phyloP scores from a whole-genome alignment of 2,888 invertebrate genomes.

The Cybosia mesomella region DNA sequence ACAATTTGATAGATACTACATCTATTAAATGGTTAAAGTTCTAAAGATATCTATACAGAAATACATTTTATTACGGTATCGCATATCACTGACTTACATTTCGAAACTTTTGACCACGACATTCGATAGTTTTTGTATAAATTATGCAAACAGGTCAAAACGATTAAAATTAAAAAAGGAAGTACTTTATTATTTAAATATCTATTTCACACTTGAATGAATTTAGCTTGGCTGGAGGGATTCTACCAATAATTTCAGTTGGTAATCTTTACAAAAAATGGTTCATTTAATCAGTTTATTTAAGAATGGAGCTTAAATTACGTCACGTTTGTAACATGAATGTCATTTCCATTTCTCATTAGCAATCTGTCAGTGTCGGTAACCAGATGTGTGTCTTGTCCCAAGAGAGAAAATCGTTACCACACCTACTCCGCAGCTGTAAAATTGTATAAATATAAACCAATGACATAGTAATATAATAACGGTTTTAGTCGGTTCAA shows the following conservation, averaged over 20 bases:
- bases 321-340: neutral
- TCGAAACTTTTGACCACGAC: conserved; percentile 4
- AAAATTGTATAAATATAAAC: neutral
- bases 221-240: neutral
- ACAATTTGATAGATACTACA: neutral
- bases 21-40: no score
- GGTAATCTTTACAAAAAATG: no score
- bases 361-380: conserved; percentile 19
- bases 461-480: neutral
- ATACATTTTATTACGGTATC: neutral
- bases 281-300: no score
- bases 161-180: neutral
- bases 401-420: conserved; percentile 7
- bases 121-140: neutral
- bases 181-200: neutral
- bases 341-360: conserved; percentile 18
- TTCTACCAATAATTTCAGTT: no score
- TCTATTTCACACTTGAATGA: neutral
- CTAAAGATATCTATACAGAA: neutral
- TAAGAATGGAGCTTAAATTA: neutral
- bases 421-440: neutral
- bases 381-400: conserved; percentile 14
- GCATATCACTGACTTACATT: neutral
- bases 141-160: conserved; percentile 3
- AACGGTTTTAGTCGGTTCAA: no score